Conservation (phyloP, 2,797 vertebrate species). For the Chelidonichthys spinosus region DNA sequence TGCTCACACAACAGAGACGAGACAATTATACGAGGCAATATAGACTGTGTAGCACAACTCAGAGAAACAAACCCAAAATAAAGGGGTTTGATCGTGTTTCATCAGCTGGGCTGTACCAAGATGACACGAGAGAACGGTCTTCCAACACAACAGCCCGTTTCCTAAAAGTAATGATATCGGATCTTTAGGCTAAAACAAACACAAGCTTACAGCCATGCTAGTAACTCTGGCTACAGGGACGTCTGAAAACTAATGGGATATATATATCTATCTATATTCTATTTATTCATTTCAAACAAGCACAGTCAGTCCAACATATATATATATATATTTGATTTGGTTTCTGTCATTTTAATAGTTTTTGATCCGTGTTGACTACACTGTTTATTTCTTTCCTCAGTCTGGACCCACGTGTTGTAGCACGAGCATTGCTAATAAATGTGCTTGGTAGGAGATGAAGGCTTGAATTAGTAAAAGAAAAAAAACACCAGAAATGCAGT, state of each 20-base stretch:
- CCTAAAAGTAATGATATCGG: not conserved
- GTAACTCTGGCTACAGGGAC: no score
- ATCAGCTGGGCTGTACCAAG: slow-evolving; percentile 20
- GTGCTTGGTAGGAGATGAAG: not conserved
- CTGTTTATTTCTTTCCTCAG: not conserved
- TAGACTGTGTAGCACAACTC: slow-evolving; percentile 28
- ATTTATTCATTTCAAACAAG: no score
- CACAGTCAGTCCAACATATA: no score
- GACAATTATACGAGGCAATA: slow-evolving; percentile 61
- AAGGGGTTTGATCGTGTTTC: slow-evolving; percentile 48
- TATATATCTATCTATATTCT: no score
- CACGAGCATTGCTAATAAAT: not conserved
- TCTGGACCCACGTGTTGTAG: not conserved
- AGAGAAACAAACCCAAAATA: slow-evolving; percentile 39
- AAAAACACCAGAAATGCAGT: not conserved
- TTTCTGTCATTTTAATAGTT: no score
- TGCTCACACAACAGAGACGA: slow-evolving; percentile 28
- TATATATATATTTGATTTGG: no score
- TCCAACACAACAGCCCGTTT: slow-evolving; percentile 13
- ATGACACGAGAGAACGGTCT: slow-evolving; percentile 34
- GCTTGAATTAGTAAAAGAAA: slow-evolving; percentile 19
- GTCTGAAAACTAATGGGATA: no score
- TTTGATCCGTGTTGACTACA: no score
- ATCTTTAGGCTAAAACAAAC: not conserved
- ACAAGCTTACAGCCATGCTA: not conserved